A percentile compares a stretch with the other conserved stretches of the same genome.
Evolutionary conservation across 2,113 vertebrate genomes (phyloP).

Genomic region (Notothenia coriiceps): DNA sequence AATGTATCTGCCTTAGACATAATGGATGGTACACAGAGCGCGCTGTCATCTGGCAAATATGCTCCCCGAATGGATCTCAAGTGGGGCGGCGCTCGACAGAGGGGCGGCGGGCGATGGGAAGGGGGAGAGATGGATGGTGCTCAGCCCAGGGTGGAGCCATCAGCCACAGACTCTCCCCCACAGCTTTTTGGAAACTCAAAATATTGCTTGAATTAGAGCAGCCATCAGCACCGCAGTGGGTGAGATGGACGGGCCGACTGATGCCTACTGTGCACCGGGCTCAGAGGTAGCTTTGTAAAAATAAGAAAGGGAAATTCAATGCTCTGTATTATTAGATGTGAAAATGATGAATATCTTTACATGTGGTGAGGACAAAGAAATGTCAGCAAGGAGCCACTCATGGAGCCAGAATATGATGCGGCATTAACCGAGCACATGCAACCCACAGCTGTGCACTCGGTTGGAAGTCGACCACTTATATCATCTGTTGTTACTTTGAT

Average conservation of each 20-base stretch:
- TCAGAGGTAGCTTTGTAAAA: conserved; percentile 40
- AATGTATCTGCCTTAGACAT: conserved; percentile 68
- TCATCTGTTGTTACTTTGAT: conserved; percentile 73
- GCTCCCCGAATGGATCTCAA: conserved; percentile 74
- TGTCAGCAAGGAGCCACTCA: conserved; percentile 27
- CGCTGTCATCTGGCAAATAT: conserved; percentile 79
- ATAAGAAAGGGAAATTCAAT: conserved; percentile 57
- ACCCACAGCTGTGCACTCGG: conserved; percentile 18
- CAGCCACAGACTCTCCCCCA: conserved; percentile 62
- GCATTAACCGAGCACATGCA: conserved; percentile 13
- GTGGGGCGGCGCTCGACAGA: conserved; percentile 56
- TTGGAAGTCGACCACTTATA: conserved; percentile 51
- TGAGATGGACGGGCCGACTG: conserved; percentile 41
- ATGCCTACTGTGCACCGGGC: conserved; percentile 62
- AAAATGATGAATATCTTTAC: conserved; percentile 64
- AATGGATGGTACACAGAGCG: conserved; percentile 76
- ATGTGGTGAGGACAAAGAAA: conserved; percentile 48
- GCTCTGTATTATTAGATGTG: conserved; percentile 60
- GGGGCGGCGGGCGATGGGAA: conserved; percentile 49
- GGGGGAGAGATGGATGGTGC: conserved; percentile 76
- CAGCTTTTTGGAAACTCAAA: conserved; percentile 59
- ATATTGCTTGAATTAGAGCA: conserved; percentile 58
- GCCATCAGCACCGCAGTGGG: conserved; percentile 54
- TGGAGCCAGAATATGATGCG: conserved; percentile 20
- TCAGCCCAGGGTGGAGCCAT: conserved; percentile 75